Evolutionary conservation across 2,797 vertebrate species (phyloP).

Genomic region (Aeoliscus strigatus): DNA sequence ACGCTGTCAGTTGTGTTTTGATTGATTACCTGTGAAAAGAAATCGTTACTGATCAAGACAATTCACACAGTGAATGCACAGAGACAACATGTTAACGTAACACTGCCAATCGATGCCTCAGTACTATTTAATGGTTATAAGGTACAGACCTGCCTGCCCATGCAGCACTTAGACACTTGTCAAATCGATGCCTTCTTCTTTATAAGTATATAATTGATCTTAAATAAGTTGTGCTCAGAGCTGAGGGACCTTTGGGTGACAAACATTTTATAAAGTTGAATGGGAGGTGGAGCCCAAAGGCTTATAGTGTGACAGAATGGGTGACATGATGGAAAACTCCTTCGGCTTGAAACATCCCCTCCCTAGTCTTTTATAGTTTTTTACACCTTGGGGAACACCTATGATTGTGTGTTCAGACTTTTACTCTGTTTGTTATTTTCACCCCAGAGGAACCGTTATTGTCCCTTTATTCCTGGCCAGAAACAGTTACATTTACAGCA

Average conservation of each 20-base stretch:
- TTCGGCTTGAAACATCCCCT: slow-evolving; percentile 12
- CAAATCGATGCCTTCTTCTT: no score
- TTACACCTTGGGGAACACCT: slow-evolving; percentile 6
- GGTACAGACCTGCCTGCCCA: no score
- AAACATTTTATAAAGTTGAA: background rate
- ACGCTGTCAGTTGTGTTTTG: no score
- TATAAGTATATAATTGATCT: no score
- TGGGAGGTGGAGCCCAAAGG: background rate
- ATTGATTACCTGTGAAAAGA: no score
- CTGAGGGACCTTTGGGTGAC: background rate
- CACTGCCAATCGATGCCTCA: no score
- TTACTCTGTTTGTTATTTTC: slow-evolving; percentile 6
- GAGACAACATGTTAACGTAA: no score
- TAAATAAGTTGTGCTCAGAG: no score
- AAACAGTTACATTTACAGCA: slow-evolving; percentile 9
- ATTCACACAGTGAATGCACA: no score
- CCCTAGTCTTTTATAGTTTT: slow-evolving; percentile 4
- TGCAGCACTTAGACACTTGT: no score
- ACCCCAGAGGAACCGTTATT: slow-evolving; percentile 1
- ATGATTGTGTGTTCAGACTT: slow-evolving; percentile 1
- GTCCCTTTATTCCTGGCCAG: slow-evolving; percentile 11
- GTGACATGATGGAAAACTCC: slow-evolving; percentile 2
- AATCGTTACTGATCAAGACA: no score
- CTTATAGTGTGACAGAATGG: slow-evolving; percentile 3
- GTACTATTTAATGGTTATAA: no score